A percentile compares a stretch with the other conserved stretches of the same genome.
Conservation (phyloP, 2,888 invertebrate species). For the Gnatocerus cornutus region DNA sequence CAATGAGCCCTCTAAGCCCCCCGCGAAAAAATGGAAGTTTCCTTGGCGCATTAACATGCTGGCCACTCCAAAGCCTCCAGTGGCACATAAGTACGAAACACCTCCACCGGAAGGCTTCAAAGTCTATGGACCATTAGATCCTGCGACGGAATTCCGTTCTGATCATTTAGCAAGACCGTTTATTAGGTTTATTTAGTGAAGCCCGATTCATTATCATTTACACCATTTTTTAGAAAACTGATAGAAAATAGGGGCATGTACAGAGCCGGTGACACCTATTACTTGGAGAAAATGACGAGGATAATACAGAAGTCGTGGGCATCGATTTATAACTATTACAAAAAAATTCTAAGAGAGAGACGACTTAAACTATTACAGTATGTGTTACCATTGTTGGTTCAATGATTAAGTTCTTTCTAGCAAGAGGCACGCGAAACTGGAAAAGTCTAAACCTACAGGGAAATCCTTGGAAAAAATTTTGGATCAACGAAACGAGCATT, state of each 20-base stretch:
- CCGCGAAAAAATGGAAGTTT: conserved; percentile 22
- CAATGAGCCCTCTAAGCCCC: not conserved
- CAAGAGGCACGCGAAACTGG: conserved; percentile 7
- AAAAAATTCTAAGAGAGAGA: conserved; percentile 54
- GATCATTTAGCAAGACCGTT: conserved; percentile 34
- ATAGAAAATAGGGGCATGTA: conserved; percentile 50
- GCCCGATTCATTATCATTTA: not conserved
- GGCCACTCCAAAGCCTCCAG: conserved; percentile 12
- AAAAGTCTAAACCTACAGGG: conserved; percentile 46
- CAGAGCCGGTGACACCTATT: conserved; percentile 40
- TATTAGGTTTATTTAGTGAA: conserved; percentile 8
- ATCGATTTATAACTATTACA: conserved; percentile 62
- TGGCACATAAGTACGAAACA: conserved; percentile 7
- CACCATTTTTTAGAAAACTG: conserved; percentile 49
- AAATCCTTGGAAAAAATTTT: conserved; percentile 40
- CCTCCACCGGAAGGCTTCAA: conserved; percentile 11
- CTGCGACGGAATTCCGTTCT: conserved; percentile 10
- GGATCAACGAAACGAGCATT: conserved; percentile 19
- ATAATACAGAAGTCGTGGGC: conserved; percentile 57
- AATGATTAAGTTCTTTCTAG: not conserved
- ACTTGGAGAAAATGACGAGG: conserved; percentile 50
- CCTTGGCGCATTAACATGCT: conserved; percentile 36
- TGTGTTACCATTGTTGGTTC: not conserved
- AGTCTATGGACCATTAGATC: conserved; percentile 18
- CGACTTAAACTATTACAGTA: conserved; percentile 53